Conservation (phyloP, 1,140 invertebrate genomes). For the Gonatopus flavifemur region DNA sequence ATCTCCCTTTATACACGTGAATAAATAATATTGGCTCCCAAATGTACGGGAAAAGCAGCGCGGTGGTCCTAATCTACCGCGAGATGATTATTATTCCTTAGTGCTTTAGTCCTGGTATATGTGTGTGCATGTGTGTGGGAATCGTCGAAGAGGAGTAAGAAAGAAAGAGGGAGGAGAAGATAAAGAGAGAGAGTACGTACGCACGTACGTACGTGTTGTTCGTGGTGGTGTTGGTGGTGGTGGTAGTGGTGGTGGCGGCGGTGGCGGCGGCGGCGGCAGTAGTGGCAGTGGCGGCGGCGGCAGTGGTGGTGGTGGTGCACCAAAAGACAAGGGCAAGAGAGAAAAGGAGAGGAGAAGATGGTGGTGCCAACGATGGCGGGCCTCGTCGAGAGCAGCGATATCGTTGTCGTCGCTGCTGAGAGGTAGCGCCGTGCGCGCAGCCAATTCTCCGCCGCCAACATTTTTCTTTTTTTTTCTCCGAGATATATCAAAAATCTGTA, state of each 20-base stretch:
- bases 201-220: too few species aligned
- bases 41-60: conserved; percentile 35
- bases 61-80: conserved; percentile 46
- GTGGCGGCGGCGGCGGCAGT: conserved; percentile 7
- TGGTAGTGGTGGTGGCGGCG: conserved; percentile 25
- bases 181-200: conserved; percentile 20
- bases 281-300: not conserved
- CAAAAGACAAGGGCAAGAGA: conserved; percentile 24
- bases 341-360: conserved; percentile 41
- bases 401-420: conserved; percentile 24
- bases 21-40: conserved; percentile 20
- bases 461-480: too few species aligned
- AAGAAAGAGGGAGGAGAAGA: conserved; percentile 12
- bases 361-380: conserved; percentile 46
- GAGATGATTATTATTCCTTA: too few species aligned
- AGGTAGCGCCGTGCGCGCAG: conserved; percentile 51
- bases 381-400: conserved; percentile 22
- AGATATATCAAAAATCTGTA: too few species aligned
- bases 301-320: not conserved
- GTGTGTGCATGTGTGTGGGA: conserved; percentile 3
- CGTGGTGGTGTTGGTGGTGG: conserved; percentile 16
- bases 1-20: conserved; percentile 27
- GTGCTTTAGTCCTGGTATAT: too few species aligned
- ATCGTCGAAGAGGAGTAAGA: conserved; percentile 9
- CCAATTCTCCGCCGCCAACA: conserved; percentile 36